A percentile compares a stretch with the other conserved stretches of the same genome.
phyloP scores from a whole-genome alignment of 2,888 invertebrate genomes.

The Meloe dianella region DNA sequence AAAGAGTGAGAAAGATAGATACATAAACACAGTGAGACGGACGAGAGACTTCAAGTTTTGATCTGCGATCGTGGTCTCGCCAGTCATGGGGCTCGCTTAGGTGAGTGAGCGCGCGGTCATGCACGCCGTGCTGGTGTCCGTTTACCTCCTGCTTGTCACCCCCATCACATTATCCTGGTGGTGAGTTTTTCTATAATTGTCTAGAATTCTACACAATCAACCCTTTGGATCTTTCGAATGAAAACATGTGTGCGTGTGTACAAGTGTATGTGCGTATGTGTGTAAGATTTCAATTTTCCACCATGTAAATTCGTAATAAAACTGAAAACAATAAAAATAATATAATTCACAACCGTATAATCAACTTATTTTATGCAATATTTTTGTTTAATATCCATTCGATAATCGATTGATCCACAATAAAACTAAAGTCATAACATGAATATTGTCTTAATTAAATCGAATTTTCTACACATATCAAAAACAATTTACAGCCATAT shows the following conservation, averaged over 20 bases:
- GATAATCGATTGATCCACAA: constrained; percentile 10
- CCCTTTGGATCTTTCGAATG: not conserved
- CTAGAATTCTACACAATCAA: constrained; percentile 1
- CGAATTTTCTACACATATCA: constrained; percentile 2
- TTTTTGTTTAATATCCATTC: constrained; percentile 4
- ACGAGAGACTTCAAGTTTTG: constrained; percentile 26
- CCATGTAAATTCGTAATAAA: not conserved
- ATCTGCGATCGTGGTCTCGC: constrained; percentile 40
- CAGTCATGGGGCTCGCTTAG: constrained; percentile 58
- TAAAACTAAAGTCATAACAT: not conserved
- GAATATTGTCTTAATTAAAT: constrained; percentile 4
- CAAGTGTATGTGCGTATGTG: not conserved
- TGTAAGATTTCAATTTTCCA: constrained; percentile 1
- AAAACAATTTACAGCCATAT: not conserved
- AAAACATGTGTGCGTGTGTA: not conserved
- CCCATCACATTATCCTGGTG: constrained; percentile 88
- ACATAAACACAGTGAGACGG: not conserved
- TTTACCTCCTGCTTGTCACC: constrained; percentile 85
- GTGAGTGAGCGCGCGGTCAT: constrained; percentile 58
- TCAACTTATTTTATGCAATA: not conserved
- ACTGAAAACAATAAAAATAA: not conserved
- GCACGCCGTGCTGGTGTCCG: constrained; percentile 76
- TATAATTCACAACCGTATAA: constrained; percentile 1
- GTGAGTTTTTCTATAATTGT: constrained; percentile 66
- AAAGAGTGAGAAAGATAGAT: constrained; percentile 2